These are phyloP conservation scores for human (Homo sapiens) DNA, from an alignment of 2,113 vertebrate genomes.

Conservation along the genomic window GRCh38 chr3:159430501-159431000, in stretches of 20 bases:
- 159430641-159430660: neutral
- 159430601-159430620: conserved; percentile 32
- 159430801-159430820: neutral
- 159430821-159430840: neutral
- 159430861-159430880: neutral
- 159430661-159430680: neutral
- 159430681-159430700: neutral
- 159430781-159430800: neutral
- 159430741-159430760: neutral
- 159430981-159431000: neutral
- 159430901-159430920: neutral
- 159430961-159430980: neutral
- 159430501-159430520: conserved; percentile 31
- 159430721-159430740: neutral
- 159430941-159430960: neutral
- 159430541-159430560: neutral
- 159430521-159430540: neutral
- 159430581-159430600: conserved; percentile 8
- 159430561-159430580: neutral
- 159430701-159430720: neutral
- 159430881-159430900: neutral
- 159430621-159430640: neutral
- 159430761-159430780: neutral
- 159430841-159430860: neutral
- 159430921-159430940: neutral